Evolutionary conservation across 2,797 vertebrate genomes (phyloP), one percentile per base, ranked within the genome.

Genomic region (Hirundo rustica): DNA sequence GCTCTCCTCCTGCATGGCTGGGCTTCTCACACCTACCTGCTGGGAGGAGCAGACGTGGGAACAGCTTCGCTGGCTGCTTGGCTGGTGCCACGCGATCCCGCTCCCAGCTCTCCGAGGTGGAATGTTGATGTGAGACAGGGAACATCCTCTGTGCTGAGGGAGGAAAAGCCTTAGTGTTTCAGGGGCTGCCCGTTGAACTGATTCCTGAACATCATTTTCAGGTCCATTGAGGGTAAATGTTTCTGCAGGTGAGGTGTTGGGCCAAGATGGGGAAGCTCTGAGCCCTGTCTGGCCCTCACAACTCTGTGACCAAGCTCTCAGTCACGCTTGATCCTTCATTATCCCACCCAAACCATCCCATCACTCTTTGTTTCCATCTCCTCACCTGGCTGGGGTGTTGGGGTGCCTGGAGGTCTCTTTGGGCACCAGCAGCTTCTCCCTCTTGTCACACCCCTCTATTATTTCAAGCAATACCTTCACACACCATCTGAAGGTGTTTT

Each of bases 21-120:
- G 93, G 88, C 85, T 95, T 47, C 94, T 92, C 23, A 5, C 83
- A 78, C 90, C 80, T 93, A 11, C 76, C 85, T 86, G 80, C 67
- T 93, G 92, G 77, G 88, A 84, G 29, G 29, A 91, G 79, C 92
- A 90, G 72, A 61, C 5, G 2, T 74, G 83, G 89, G 73, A 86
- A 38, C 83, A 86, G 70, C 83, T 95, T 85, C 65, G 16, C 61
- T 48, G 36, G 36, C 64, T 85, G 78, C 78, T 60, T 42, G 91
- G 77, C 47, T 91, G 3, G 0, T 47, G 62, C 72, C 26, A 10
- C 0, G 1, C 0, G 3, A 40, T 62, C 53, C 65, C 0, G 0
- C 26, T 29, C 32, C 0, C 1, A 88, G 71, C 40, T 29, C 76
- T 76, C 25, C 0, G 0, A 36, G 79, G 18, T 6, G 57, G 20